These are phyloP conservation scores for Temnothorax unifasciatus DNA, from an alignment of 2,888 invertebrate species.

Conservation along the genomic window DNA sequence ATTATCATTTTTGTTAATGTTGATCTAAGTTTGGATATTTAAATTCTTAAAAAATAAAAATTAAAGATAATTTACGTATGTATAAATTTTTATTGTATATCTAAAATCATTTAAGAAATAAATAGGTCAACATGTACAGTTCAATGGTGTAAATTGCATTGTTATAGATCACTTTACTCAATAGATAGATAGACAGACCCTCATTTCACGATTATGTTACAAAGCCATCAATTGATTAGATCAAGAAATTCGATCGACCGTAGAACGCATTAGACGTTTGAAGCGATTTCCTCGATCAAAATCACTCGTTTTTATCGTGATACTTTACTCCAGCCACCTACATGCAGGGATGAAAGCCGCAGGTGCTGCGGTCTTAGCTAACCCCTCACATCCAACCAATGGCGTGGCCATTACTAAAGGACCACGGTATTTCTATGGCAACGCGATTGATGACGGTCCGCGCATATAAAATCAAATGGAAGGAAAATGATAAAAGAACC, in stretches of 20 bases:
- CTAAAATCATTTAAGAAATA: neutral
- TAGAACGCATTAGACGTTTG: conserved; percentile 20
- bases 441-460: conserved; percentile 29
- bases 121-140: neutral
- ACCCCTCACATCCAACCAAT: conserved; percentile 73
- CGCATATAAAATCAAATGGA: conserved; percentile 14
- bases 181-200: neutral
- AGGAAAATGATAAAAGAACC: neutral
- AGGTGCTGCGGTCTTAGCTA: conserved; percentile 81
- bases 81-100: neutral
- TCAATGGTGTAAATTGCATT: neutral
- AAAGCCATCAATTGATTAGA: conserved; percentile 12
- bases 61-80: neutral
- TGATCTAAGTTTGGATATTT: neutral
- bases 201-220: conserved; percentile 13
- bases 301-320: conserved; percentile 51
- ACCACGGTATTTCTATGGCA: conserved; percentile 15
- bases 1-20: neutral
- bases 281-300: conserved; percentile 42
- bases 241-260: conserved; percentile 39
- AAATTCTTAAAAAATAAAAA: conserved; percentile 6
- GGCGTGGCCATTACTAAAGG: conserved; percentile 67
- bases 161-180: neutral
- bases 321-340: conserved; percentile 68
- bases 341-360: conserved; percentile 81